Conservation (phyloP, 2,113 vertebrate genomes). For the Acrocephalus kingi region DNA sequence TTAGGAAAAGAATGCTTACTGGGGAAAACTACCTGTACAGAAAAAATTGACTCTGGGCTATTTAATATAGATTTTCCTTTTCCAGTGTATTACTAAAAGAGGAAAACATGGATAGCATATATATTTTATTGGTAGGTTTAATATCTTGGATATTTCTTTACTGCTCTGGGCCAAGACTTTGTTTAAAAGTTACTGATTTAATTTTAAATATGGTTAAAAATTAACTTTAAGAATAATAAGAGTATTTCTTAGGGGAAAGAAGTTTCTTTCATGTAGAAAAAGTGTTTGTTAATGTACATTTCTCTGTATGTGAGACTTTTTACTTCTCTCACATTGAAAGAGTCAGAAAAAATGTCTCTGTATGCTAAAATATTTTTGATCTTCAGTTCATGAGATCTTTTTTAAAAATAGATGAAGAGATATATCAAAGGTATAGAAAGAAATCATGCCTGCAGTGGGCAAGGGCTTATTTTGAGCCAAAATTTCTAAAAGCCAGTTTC, state of each 20-base stretch:
- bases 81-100: background rate
- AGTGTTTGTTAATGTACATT: background rate
- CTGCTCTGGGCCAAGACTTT: background rate
- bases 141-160: background rate
- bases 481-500: background rate
- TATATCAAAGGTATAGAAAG: background rate
- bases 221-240: background rate
- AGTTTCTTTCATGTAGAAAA: background rate
- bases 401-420: background rate
- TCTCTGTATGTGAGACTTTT: background rate
- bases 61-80: background rate
- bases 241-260: background rate
- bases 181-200: background rate
- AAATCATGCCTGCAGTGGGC: background rate
- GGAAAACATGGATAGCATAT: background rate
- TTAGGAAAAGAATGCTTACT: background rate
- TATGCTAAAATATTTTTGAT: background rate
- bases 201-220: background rate
- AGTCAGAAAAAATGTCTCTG: background rate
- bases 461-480: background rate
- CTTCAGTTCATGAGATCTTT: background rate
- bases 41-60: background rate
- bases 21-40: background rate
- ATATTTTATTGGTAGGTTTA: background rate
- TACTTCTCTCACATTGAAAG: background rate